Conservation (phyloP, 2,888 invertebrate species). For the Hypolimnas misippus region DNA sequence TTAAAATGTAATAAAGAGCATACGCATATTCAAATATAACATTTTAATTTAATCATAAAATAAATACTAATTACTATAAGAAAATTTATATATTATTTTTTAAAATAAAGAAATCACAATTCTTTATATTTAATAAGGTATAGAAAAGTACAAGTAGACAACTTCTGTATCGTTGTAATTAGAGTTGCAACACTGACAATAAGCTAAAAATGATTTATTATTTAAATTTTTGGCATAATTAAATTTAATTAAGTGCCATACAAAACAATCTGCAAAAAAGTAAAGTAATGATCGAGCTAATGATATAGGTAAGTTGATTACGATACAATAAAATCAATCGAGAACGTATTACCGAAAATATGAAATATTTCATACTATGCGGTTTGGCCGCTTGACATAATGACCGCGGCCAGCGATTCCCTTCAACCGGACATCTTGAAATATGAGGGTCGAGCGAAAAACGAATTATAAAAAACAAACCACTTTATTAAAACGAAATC, state of each 20-base stretch:
- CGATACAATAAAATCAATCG: not conserved
- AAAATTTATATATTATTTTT: too few relatives aligned
- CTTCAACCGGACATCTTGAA: slow-evolving; percentile 66
- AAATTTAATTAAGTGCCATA: too few relatives aligned
- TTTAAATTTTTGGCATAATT: too few relatives aligned
- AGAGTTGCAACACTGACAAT: too few relatives aligned
- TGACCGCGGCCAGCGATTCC: slow-evolving; percentile 60
- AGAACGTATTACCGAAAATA: slow-evolving; percentile 1
- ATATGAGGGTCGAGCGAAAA: slow-evolving; percentile 67
- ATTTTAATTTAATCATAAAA: too few relatives aligned
- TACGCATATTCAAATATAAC: not conserved
- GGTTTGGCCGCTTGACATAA: slow-evolving; percentile 47
- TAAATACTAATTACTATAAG: too few relatives aligned
- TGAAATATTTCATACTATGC: slow-evolving; percentile 21
- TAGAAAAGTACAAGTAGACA: too few relatives aligned
- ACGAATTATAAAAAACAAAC: slow-evolving; percentile 61
- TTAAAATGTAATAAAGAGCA: not conserved
- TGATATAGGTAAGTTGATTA: not conserved
- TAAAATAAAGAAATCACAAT: too few relatives aligned
- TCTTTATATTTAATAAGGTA: too few relatives aligned
- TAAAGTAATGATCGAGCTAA: not conserved
- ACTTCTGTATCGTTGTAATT: too few relatives aligned
- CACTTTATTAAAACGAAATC: slow-evolving; percentile 56
- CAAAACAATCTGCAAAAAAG: too few relatives aligned
- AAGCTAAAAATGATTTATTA: too few relatives aligned